Conservation (phyloP, 2,888 invertebrate species). For the Nymphalis urticae region DNA sequence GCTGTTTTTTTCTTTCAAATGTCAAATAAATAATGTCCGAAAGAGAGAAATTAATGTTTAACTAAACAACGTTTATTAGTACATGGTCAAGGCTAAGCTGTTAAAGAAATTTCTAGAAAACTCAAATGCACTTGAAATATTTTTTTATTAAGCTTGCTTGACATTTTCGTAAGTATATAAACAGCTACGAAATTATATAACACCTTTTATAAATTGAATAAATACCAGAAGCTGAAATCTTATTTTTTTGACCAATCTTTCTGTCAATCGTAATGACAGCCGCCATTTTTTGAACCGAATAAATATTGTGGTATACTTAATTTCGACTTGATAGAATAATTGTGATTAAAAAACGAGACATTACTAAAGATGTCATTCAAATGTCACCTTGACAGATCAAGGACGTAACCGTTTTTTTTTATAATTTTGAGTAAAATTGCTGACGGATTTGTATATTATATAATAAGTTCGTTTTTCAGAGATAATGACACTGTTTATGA, state of each 20-base stretch:
- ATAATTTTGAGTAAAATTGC: no score
- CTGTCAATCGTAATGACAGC: conserved; percentile 22
- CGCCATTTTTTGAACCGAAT: conserved; percentile 7
- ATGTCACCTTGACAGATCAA: background rate
- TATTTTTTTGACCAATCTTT: conserved; percentile 17
- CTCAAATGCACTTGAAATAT: background rate
- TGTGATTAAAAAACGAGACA: background rate
- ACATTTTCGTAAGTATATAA: background rate
- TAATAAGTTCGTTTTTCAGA: no score
- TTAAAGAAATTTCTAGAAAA: background rate
- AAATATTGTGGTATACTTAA: background rate
- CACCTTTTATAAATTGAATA: background rate
- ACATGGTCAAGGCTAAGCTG: background rate
- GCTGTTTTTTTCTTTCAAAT: no score
- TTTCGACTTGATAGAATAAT: conserved; percentile 2
- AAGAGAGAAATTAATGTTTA: no score
- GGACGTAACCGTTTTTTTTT: no score
- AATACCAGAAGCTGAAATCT: conserved; percentile 23
- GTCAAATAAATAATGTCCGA: no score
- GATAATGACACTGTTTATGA: no score
- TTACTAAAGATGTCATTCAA: background rate
- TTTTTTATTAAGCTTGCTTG: background rate
- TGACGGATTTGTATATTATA: no score
- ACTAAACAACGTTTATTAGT: no score
- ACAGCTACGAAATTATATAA: background rate